phyloP scores from a whole-genome alignment of 2,113 vertebrate genomes.

The Rhombomys opimus region DNA sequence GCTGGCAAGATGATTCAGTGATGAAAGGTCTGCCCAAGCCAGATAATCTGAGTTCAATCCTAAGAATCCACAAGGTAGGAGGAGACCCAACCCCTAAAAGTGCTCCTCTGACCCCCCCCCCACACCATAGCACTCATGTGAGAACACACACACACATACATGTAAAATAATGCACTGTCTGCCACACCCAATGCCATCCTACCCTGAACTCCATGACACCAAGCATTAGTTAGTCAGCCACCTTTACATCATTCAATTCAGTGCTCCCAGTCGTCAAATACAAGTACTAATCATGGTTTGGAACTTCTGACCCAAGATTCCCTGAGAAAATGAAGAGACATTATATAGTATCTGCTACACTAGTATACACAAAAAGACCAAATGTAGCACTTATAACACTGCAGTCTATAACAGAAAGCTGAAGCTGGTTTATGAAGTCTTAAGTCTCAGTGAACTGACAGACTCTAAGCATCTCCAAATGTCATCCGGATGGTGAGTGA shows the following conservation, averaged over 20 bases:
- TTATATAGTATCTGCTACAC: slow-evolving; percentile 13
- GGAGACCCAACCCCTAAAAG: too few species aligned
- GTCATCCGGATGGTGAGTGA: not conserved
- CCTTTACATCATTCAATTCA: not conserved
- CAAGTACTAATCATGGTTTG: not conserved
- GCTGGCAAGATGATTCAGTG: too few species aligned
- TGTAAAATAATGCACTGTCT: not conserved
- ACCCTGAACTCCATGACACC: not conserved
- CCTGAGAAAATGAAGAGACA: slow-evolving; percentile 35
- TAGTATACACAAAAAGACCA: not conserved
- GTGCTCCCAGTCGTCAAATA: not conserved
- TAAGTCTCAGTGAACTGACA: not conserved
- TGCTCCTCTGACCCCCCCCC: too few species aligned
- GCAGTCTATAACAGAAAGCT: not conserved
- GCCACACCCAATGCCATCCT: not conserved
- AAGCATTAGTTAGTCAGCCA: not conserved
- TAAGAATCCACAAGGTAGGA: too few species aligned
- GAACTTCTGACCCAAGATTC: not conserved
- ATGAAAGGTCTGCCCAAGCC: too few species aligned
- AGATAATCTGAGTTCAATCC: too few species aligned
- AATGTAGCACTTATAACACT: not conserved
- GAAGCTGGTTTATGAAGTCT: not conserved
- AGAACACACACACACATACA: not conserved
- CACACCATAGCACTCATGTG: too few species aligned
- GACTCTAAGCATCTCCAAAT: not conserved